phyloP scores from a whole-genome alignment of 1,140 invertebrate species.

The Drosophila triauraria region DNA sequence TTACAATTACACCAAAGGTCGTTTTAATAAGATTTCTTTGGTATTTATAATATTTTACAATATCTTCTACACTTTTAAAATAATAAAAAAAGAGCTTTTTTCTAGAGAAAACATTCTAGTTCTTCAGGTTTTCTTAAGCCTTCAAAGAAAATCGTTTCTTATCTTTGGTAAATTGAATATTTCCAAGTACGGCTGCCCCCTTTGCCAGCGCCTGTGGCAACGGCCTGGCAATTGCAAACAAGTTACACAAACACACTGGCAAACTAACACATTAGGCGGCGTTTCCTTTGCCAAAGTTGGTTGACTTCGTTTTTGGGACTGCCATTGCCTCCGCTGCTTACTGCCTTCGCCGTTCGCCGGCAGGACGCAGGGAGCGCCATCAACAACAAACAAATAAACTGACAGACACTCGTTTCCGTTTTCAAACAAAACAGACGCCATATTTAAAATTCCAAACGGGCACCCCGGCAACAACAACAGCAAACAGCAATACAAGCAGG shows the following conservation, averaged over 20 bases:
- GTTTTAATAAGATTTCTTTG: no score
- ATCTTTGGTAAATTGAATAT: constrained; percentile 31
- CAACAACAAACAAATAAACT: constrained; percentile 76
- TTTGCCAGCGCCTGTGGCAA: constrained; percentile 54
- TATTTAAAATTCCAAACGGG: constrained; percentile 82
- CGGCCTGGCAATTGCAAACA: constrained; percentile 51
- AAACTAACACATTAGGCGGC: constrained; percentile 78
- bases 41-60: no score
- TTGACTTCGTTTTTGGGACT: constrained; percentile 75
- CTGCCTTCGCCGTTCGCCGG: constrained; percentile 1
- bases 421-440: constrained; percentile 83
- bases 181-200: background rate
- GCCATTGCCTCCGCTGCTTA: constrained; percentile 39
- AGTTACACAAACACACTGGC: constrained; percentile 38
- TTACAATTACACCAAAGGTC: no score
- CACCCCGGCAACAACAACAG: constrained; percentile 36
- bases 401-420: constrained; percentile 83
- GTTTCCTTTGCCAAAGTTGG: constrained; percentile 78
- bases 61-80: background rate
- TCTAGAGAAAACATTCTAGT: no score
- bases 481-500: constrained; percentile 46
- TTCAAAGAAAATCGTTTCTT: constrained; percentile 11
- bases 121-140: constrained; percentile 15
- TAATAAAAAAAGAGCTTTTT: background rate
- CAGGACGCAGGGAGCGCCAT: constrained; percentile 7